These are phyloP conservation scores for Macaria notata DNA, from an alignment of 2,888 invertebrate genomes.

Conservation along the genomic window DNA sequence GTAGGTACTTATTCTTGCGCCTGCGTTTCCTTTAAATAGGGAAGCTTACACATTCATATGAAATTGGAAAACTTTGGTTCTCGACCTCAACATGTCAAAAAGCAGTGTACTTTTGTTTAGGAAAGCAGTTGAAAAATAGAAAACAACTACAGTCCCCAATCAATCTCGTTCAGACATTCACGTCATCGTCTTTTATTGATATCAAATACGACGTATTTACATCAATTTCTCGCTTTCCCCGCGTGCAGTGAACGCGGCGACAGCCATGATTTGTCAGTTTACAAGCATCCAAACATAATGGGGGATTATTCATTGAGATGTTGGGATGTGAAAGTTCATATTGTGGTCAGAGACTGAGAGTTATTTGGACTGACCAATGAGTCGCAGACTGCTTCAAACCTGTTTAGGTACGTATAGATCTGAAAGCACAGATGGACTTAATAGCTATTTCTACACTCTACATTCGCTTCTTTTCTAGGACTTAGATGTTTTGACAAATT, in stretches of 20 bases:
- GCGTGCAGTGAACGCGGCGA: conserved; percentile 15
- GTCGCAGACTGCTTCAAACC: not conserved
- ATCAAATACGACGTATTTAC: conserved; percentile 9
- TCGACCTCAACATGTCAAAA: no score
- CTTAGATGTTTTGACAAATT: no score
- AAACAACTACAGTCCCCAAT: not conserved
- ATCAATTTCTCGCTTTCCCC: conserved; percentile 23
- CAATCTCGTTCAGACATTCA: conserved; percentile 1
- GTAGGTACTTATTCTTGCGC: no score
- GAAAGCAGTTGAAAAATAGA: no score
- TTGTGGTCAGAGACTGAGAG: conserved; percentile 3
- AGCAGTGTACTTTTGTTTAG: no score
- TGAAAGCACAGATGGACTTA: no score
- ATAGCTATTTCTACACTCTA: no score
- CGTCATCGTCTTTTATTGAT: conserved; percentile 20
- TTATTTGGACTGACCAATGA: conserved; percentile 8
- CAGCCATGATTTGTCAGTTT: conserved; percentile 19
- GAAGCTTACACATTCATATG: no score
- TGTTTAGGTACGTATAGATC: not conserved
- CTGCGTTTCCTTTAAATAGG: no score
- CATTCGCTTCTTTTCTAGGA: no score
- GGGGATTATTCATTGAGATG: conserved; percentile 12
- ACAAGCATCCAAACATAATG: conserved; percentile 14
- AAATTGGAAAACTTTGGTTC: no score
- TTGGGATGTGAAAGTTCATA: conserved; percentile 20